Conservation (phyloP, 2,797 vertebrate species). For the Eidolon dupreanum region DNA sequence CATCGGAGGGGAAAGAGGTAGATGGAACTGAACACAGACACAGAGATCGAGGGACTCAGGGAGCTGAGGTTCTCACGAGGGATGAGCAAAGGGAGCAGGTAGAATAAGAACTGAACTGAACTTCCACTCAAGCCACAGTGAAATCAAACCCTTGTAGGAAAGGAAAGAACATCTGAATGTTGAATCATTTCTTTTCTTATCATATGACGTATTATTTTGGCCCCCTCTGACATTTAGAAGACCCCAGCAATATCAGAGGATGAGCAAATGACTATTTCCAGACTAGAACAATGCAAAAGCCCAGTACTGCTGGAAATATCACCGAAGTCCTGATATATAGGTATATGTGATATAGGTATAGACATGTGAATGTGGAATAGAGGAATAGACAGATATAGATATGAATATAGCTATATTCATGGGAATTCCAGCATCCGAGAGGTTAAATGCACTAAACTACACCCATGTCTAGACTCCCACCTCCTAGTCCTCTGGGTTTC, state of each 20-base stretch:
- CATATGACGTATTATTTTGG: background rate
- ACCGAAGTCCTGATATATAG: background rate
- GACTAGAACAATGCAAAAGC: background rate
- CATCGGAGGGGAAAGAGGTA: background rate
- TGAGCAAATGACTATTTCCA: background rate
- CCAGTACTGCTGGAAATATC: background rate
- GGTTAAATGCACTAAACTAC: background rate
- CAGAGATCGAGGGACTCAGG: background rate
- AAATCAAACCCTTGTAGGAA: conserved; percentile 9
- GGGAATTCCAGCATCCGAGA: background rate
- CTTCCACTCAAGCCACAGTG: background rate
- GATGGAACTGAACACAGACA: background rate
- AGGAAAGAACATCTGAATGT: background rate
- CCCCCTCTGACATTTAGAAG: conserved; percentile 23
- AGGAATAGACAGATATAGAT: background rate
- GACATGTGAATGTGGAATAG: background rate
- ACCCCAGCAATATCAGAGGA: background rate
- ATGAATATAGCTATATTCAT: background rate
- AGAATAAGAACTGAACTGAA: conserved; percentile 64
- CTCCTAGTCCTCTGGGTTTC: background rate
- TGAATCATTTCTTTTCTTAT: conserved; percentile 43
- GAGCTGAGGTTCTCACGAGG: background rate
- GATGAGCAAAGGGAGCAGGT: background rate
- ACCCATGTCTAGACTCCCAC: background rate
- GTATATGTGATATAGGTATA: no score